Percentiles rank a stretch among this genome's conserved stretches.
phyloP scores from a whole-genome alignment of 1,140 invertebrate species.

The Spodoptera frugiperda region DNA sequence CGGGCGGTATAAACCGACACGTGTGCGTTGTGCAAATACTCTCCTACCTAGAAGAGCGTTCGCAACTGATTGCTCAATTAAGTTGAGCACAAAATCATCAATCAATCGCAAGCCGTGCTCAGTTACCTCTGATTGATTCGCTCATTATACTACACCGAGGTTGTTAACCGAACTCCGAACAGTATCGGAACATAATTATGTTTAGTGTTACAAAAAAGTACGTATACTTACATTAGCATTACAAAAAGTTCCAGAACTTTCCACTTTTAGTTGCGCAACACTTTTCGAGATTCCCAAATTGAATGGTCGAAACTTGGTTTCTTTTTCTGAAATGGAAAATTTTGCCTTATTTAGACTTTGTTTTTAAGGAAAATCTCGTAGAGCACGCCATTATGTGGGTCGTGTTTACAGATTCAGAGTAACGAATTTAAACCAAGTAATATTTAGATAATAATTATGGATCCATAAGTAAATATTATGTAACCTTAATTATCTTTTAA shows the following conservation, averaged over 20 bases:
- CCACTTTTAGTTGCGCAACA: conserved; percentile 11
- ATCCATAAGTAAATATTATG: too few relatives aligned
- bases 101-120: conserved; percentile 46
- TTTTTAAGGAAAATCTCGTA: too few relatives aligned
- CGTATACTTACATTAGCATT: conserved; percentile 15
- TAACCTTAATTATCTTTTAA: too few relatives aligned
- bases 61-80: conserved; percentile 48
- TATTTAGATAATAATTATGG: too few relatives aligned
- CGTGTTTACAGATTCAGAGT: too few relatives aligned
- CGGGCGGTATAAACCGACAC: too few relatives aligned
- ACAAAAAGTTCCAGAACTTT: conserved; percentile 18
- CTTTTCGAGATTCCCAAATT: conserved; percentile 21
- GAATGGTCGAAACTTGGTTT: conserved; percentile 6
- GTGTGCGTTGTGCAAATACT: conserved; percentile 16
- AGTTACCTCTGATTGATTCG: conserved; percentile 51
- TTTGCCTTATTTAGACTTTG: too few relatives aligned
- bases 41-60: conserved; percentile 31
- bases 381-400: too few relatives aligned
- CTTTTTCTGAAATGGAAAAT: background rate
- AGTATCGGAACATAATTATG: conserved; percentile 20
- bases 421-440: too few relatives aligned
- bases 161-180: conserved; percentile 31
- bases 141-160: conserved; percentile 51
- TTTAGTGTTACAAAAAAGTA: conserved; percentile 7
- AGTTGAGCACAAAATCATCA: conserved; percentile 47